Evolutionary conservation across 2,113 vertebrate species (phyloP).

Genomic region (Pongo abelii): DNA sequence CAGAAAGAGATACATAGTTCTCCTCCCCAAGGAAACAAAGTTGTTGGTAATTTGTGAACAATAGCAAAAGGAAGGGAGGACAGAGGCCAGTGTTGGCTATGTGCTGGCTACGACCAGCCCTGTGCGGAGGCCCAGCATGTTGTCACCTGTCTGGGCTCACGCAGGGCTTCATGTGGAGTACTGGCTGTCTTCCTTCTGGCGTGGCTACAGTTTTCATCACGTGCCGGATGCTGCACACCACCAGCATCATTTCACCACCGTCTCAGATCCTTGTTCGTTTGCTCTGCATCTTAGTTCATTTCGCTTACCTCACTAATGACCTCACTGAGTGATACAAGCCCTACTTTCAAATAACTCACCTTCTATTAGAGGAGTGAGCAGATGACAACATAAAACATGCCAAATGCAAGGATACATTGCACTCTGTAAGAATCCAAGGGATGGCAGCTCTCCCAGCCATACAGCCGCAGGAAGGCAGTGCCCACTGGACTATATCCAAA

Average conservation of each 20-base stretch:
- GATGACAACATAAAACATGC: not conserved
- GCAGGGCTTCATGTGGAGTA: not conserved
- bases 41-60: not conserved
- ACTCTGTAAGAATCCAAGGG: not conserved
- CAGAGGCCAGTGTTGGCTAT: no score
- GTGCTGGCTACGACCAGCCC: accelerated
- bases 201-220: accelerated
- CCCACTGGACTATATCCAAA: accelerated
- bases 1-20: not conserved
- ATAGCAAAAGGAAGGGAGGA: not conserved
- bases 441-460: not conserved
- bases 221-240: accelerated
- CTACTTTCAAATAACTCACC: not conserved
- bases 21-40: not conserved
- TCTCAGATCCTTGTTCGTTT: accelerated
- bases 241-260: accelerated
- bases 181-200: accelerated
- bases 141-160: not conserved
- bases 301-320: not conserved
- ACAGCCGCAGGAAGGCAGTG: not conserved
- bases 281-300: not conserved
- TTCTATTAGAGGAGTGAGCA: not conserved
- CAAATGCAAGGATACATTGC: not conserved
- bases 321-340: not conserved
- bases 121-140: accelerated